Percentiles rank a stretch among this genome's conserved stretches.
These are phyloP conservation scores for Drosophila pallidifrons DNA, from an alignment of 1,140 invertebrate species.

Conservation along the genomic window DNA sequence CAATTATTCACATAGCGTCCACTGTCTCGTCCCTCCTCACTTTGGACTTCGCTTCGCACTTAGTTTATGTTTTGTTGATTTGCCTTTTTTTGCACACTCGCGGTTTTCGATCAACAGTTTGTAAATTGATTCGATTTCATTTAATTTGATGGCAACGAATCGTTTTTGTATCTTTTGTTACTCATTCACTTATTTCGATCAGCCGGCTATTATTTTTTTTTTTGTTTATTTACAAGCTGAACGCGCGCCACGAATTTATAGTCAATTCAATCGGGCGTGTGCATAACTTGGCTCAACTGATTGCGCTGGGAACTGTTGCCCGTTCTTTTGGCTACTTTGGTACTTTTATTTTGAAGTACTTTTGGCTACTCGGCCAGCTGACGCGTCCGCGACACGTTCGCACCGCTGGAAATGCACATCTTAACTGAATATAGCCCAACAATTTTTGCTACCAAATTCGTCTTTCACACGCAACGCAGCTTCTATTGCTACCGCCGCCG, in stretches of 20 bases:
- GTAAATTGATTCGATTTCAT: neutral
- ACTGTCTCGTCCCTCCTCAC: slow-evolving; percentile 4
- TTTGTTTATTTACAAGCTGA: slow-evolving; percentile 65
- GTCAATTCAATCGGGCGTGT: slow-evolving; percentile 50
- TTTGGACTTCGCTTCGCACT: slow-evolving; percentile 10
- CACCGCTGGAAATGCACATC: slow-evolving; percentile 83
- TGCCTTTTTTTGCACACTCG: slow-evolving; percentile 19
- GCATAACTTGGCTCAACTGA: slow-evolving; percentile 34
- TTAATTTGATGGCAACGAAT: neutral
- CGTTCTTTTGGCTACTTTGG: slow-evolving; percentile 37
- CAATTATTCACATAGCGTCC: slow-evolving; percentile 52
- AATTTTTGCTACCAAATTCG: slow-evolving; percentile 69
- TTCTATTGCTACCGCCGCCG: slow-evolving; percentile 20
- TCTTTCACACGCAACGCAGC: slow-evolving; percentile 50
- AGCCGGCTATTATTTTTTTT: slow-evolving; percentile 4
- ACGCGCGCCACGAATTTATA: slow-evolving; percentile 48
- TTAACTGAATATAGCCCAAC: slow-evolving; percentile 74
- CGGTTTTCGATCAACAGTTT: slow-evolving; percentile 28
- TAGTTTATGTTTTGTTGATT: neutral
- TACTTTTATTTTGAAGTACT: slow-evolving; percentile 11
- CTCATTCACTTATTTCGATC: slow-evolving; percentile 15
- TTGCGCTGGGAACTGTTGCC: slow-evolving; percentile 36
- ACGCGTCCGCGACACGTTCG: slow-evolving; percentile 80
- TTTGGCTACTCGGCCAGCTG: slow-evolving; percentile 63
- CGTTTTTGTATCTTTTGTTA: slow-evolving; percentile 20